Evolutionary conservation across 2,113 vertebrate species (phyloP), one percentile per base, ranked within the genome.

Genomic region (Cyphomyrus discorhynchus): DNA sequence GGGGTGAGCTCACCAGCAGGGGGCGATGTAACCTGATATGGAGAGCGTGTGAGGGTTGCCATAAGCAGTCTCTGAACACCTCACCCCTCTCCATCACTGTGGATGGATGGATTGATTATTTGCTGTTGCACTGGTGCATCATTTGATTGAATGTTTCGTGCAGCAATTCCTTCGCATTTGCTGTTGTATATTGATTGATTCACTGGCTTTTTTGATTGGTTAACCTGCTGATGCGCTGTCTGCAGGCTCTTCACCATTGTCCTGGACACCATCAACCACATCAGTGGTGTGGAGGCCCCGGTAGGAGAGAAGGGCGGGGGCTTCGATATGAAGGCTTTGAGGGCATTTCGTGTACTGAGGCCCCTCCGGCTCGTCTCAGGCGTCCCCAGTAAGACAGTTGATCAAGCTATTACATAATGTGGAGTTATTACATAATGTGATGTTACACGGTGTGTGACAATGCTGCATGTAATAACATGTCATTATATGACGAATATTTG

Each of bases 311-410:
- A 97, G 89, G 97, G 97, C 19, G 93, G 94, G 0, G 96, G 96
- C 88, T 95, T 98, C 88, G 97, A 98, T 1, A 97, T 97, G 94
- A 98, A 98, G 92, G 97, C 97, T 0, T 94, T 98, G 89, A 88
- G 97, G 91, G 97, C 97, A 0, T 98, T 97, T 88, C 96, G 97
- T 0, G 97, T 98, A 90, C 94, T 98, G 89, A 93, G 97, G 89
- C 97, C 97, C 0, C 95, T 98, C 27, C 96, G 97, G 35, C 95
- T 98, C 49, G 97, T 98, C 90, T 98, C 97, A 0, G 97, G 97
- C 91, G 96, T 98, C 88, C 97, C 97, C 0, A 98, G 97, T 98
- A 93, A 58, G 97, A 83, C 35, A 53, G 19, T 53, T 53, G 52
- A 53, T 53, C 52, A 53, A 19, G 52, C 3, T 53, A 53, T 19